Evolutionary conservation across 2,113 vertebrate species (phyloP), one percentile per base, ranked within the genome.

Genomic region (Cheilinus undulatus): DNA sequence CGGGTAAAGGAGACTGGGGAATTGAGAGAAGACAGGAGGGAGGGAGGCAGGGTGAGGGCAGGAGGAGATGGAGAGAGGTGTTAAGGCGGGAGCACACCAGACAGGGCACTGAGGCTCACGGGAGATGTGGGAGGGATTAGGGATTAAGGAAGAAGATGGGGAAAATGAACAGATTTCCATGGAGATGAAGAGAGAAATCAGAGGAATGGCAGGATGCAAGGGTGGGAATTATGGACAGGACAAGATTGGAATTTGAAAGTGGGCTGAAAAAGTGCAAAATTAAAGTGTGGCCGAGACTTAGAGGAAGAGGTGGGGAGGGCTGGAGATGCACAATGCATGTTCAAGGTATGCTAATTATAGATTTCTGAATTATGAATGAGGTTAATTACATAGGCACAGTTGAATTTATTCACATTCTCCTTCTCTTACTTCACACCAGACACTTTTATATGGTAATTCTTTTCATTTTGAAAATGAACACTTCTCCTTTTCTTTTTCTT

Each of bases 291-390:
- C 59, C 30, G 30, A 52, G 69, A 69, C 53, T 36, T 26, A 17
- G 36, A 76, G 27, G 24, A 11, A 20, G 53, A 7, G 62, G 40
- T 8, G 12, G 59, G 22, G 62, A 82, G 60, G 59, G 46, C 28
- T 43, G n/a, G 58, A 51, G 78, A 74, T 76, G 46, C 62, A 36
- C 43, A 13, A 40, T 58, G 78, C 50, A 61, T 68, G 62, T 70
- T 80, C 59, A 61, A 59, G 73, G n/a, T 82, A 78, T 87, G 86
- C 80, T 91, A 89, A 91, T 90, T 76, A 74, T 43, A 68, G 62
- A 51, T 64, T 83, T 83, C 66, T 91, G 80, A 90, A 92, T 91
- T 88, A 91, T 91, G 79, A 91, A 92, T 92, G 84, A 84, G 89
- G 88, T 87, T 84, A 87, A 89, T 88, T 87, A 68, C 72, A 74